Evolutionary conservation across 2,113 vertebrate species (phyloP).

Genomic region (Tupaia chinensis): DNA sequence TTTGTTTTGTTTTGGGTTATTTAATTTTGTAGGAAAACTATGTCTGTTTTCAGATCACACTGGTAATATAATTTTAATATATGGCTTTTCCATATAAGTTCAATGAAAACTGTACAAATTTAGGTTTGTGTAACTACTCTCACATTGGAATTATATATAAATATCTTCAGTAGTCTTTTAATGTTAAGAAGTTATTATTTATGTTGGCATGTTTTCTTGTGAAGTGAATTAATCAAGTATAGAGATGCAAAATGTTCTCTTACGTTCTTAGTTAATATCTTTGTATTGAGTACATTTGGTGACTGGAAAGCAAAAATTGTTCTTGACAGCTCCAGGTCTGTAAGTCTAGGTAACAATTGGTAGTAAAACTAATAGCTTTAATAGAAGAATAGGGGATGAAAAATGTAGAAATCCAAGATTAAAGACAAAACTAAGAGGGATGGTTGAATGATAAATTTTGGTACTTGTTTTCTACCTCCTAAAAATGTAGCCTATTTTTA

Average conservation of each 20-base stretch:
- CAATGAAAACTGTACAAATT: constrained; percentile 13
- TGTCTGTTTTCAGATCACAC: constrained; percentile 48
- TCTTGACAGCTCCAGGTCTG: constrained; percentile 40
- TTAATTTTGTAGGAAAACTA: constrained; percentile 37
- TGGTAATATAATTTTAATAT: constrained; percentile 24
- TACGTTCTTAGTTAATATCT: neutral
- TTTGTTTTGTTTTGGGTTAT: neutral
- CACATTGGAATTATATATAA: constrained; percentile 11
- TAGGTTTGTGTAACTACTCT: constrained; percentile 33
- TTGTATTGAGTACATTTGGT: neutral
- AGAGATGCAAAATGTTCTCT: neutral
- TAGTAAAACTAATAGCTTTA: constrained; percentile 45
- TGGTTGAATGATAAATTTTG: constrained; percentile 20
- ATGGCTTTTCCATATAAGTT: constrained; percentile 45
- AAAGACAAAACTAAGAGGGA: neutral
- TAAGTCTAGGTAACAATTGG: constrained; percentile 21
- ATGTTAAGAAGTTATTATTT: neutral
- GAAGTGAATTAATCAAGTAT: constrained; percentile 25
- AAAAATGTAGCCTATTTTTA: constrained; percentile 54
- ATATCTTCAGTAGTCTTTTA: neutral
- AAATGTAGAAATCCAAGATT: constrained; percentile 32
- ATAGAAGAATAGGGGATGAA: constrained; percentile 24
- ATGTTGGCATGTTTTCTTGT: constrained; percentile 32
- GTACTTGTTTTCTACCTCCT: constrained; percentile 67
- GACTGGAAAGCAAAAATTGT: constrained; percentile 39